Evolutionary conservation across 2,888 invertebrate genomes (phyloP).

Genomic region (Hydraecia micacea): DNA sequence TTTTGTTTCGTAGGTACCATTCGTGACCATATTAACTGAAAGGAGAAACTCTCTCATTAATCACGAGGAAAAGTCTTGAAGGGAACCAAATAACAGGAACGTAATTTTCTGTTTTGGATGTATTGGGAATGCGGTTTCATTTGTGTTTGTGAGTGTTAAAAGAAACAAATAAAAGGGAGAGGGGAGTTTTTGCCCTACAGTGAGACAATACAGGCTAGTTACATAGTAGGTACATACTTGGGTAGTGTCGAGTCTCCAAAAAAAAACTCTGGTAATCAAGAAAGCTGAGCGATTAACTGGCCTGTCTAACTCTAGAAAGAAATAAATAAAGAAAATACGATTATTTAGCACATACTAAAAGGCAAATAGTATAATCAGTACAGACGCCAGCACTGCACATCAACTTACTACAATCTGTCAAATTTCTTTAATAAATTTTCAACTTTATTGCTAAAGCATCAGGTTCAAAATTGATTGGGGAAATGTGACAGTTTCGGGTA

Average conservation of each 20-base stretch:
- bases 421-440: too few relatives aligned
- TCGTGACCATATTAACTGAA: slow-evolving; percentile 55
- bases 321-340: too few relatives aligned
- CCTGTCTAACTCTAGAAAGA: background rate
- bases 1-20: slow-evolving; percentile 46
- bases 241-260: too few relatives aligned
- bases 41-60: slow-evolving; percentile 46
- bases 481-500: too few relatives aligned
- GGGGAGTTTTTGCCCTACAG: background rate
- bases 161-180: background rate
- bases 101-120: slow-evolving; percentile 23
- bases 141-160: background rate
- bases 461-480: too few relatives aligned
- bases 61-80: slow-evolving; percentile 26
- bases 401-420: too few relatives aligned
- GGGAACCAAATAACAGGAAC: slow-evolving; percentile 27
- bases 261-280: background rate
- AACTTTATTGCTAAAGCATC: too few relatives aligned
- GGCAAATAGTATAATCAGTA: too few relatives aligned
- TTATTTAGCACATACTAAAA: too few relatives aligned
- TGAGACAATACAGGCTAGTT: background rate
- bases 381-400: too few relatives aligned
- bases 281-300: background rate
- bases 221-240: background rate
- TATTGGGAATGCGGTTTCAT: background rate